These are phyloP conservation scores for Lophotriccus pileatus DNA, from an alignment of 2,797 vertebrate genomes.

Conservation along the genomic window DNA sequence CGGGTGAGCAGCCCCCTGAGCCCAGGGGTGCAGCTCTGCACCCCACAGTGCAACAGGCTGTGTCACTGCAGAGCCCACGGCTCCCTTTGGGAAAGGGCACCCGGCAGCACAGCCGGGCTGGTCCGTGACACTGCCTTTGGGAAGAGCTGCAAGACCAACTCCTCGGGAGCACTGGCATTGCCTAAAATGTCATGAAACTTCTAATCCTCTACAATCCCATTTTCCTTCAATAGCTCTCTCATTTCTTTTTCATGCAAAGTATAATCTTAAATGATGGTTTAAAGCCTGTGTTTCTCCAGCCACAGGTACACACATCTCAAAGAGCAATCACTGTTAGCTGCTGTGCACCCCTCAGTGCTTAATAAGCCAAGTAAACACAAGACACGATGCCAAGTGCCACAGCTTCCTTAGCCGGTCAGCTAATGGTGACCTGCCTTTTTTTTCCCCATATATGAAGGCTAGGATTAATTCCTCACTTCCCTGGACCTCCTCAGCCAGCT, in stretches of 20 bases:
- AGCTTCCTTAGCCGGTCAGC: neutral
- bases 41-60: rapidly evolving
- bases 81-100: neutral
- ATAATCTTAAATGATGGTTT: neutral
- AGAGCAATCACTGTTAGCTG: neutral
- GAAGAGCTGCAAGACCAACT: neutral
- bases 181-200: neutral
- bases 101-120: rapidly evolving
- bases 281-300: neutral
- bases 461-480: neutral
- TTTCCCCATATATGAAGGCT: neutral
- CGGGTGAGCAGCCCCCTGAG: neutral
- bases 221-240: neutral
- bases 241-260: neutral
- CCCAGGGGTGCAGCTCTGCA: neutral
- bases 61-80: rapidly evolving
- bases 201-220: neutral
- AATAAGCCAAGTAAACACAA: neutral
- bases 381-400: rapidly evolving
- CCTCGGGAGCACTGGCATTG: neutral
- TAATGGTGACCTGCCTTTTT: neutral
- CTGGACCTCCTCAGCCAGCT: neutral
- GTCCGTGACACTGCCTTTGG: neutral
- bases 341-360: neutral
- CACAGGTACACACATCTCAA: neutral